Percentiles rank a stretch among this genome's conserved stretches.
These are phyloP conservation scores for Larimichthys polyactis DNA, from an alignment of 2,113 vertebrate species.

Conservation along the genomic window DNA sequence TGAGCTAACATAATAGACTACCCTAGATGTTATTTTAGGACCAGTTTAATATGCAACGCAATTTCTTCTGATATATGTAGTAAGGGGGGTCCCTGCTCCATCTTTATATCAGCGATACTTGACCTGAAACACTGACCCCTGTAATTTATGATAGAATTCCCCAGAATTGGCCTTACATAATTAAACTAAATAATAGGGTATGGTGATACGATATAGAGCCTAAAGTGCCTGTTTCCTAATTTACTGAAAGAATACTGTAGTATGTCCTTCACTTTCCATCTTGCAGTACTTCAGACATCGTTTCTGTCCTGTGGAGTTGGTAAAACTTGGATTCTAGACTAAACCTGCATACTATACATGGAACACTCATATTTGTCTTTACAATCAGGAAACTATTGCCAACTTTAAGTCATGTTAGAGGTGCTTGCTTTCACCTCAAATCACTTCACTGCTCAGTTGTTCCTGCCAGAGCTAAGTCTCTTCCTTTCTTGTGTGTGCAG, in stretches of 20 bases:
- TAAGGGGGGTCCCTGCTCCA: no score
- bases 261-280: background rate
- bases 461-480: background rate
- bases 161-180: background rate
- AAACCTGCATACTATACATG: background rate
- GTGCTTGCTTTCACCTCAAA: background rate
- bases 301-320: background rate
- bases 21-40: no score
- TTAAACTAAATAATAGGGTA: background rate
- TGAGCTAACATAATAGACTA: no score
- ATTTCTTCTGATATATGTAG: no score
- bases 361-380: background rate
- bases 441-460: background rate
- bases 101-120: no score
- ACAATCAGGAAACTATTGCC: background rate
- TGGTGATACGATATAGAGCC: background rate
- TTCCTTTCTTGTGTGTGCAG: background rate
- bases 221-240: background rate
- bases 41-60: no score
- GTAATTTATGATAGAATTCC: background rate
- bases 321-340: background rate
- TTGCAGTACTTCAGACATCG: background rate
- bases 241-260: background rate
- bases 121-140: no score
- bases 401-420: background rate